Percentiles rank a stretch among this genome's conserved stretches.
phyloP scores from a whole-genome alignment of 2,888 invertebrate genomes.

The Microctonus brassicae region DNA sequence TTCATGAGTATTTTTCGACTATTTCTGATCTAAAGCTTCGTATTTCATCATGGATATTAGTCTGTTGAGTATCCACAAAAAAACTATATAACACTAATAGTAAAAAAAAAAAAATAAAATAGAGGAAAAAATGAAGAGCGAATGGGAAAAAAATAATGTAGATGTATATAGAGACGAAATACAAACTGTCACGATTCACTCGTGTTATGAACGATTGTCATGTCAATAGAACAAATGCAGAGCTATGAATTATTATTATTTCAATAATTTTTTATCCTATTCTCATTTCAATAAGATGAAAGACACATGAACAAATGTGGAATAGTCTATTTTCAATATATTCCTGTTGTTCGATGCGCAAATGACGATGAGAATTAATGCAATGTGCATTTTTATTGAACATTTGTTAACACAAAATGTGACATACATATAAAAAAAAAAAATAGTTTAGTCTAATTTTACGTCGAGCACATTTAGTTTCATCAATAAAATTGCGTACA shows the following conservation, averaged over 20 bases:
- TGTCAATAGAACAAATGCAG: neutral
- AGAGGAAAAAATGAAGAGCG: neutral
- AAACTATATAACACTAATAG: neutral
- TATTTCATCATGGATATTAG: neutral
- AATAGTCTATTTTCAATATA: too few species aligned
- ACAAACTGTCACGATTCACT: neutral
- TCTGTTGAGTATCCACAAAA: neutral
- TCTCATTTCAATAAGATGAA: neutral
- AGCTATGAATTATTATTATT: neutral
- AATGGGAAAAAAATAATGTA: neutral
- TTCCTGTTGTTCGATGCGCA: too few species aligned
- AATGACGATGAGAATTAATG: too few species aligned
- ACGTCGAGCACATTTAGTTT: too few species aligned
- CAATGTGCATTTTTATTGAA: too few species aligned
- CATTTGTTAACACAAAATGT: too few species aligned
- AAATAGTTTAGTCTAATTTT: too few species aligned
- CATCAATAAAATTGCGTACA: too few species aligned
- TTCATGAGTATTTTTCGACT: neutral
- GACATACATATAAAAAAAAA: too few species aligned
- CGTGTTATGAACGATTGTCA: neutral
- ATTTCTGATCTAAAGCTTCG: neutral
- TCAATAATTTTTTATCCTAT: neutral
- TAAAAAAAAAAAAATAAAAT: neutral
- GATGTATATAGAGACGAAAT: neutral
- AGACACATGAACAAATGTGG: too few species aligned